These are phyloP conservation scores for Manduca sexta DNA, from an alignment of 1,140 invertebrate genomes.

Conservation along the genomic window DNA sequence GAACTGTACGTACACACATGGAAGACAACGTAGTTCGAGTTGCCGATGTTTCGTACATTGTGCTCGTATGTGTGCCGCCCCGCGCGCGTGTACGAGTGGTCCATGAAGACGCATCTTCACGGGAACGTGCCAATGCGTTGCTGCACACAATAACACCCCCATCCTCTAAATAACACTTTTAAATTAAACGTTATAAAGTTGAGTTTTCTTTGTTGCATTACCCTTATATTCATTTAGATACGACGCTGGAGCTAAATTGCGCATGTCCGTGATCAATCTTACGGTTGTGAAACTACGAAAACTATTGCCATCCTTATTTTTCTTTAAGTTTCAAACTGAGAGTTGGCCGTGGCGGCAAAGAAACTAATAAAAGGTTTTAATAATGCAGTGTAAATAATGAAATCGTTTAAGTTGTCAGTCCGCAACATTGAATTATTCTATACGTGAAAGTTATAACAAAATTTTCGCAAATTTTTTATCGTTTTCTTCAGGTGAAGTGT, in stretches of 20 bases:
- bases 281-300: constrained; percentile 48
- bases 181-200: constrained; percentile 26
- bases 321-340: constrained; percentile 38
- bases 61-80: constrained; percentile 25
- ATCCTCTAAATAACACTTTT: constrained; percentile 18
- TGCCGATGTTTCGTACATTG: constrained; percentile 23
- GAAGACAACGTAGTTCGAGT: constrained; percentile 37
- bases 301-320: constrained; percentile 63
- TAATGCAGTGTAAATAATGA: constrained; percentile 10
- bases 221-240: constrained; percentile 35
- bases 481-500: constrained; percentile 5
- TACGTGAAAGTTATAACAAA: constrained; percentile 1
- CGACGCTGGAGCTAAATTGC: constrained; percentile 34
- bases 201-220: constrained; percentile 21
- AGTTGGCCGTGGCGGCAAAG: too few relatives aligned
- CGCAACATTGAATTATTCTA: background rate
- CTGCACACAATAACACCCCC: constrained; percentile 40
- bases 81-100: constrained; percentile 29
- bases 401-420: constrained; percentile 8
- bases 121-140: constrained; percentile 32
- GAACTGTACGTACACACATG: constrained; percentile 46
- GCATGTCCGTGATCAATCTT: constrained; percentile 58
- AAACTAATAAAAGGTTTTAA: too few relatives aligned
- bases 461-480: constrained; percentile 8
- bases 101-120: constrained; percentile 41